These are phyloP conservation scores for Schizopygopsis pylzovi DNA, from an alignment of 2,797 vertebrate species.

Conservation along the genomic window DNA sequence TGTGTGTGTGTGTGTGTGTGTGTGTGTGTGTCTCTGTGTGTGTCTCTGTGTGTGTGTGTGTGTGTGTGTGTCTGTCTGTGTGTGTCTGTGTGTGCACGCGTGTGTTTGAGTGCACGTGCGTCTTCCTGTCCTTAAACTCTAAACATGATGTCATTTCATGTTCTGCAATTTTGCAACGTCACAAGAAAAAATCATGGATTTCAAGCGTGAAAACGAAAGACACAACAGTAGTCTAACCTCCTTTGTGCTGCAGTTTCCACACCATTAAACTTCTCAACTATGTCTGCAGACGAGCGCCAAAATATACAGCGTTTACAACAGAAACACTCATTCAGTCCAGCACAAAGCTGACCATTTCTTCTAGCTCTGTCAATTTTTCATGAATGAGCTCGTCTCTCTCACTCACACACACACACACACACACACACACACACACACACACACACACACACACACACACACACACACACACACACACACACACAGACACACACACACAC, in stretches of 20 bases:
- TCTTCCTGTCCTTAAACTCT: not conserved
- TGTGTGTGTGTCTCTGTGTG: too few species aligned
- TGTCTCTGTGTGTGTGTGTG: too few species aligned
- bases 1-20: too few species aligned
- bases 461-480: not conserved
- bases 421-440: not conserved
- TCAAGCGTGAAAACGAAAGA: not conserved
- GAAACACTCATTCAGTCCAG: not conserved
- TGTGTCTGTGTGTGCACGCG: too few species aligned
- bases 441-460: not conserved
- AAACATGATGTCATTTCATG: not conserved
- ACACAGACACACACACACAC: not conserved
- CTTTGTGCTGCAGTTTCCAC: not conserved
- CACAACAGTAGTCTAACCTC: not conserved
- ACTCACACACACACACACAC: too few species aligned
- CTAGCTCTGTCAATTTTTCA: not conserved
- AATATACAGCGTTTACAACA: not conserved
- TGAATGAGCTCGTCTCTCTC: not conserved
- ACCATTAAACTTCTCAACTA: not conserved
- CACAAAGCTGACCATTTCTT: not conserved
- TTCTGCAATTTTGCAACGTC: not conserved
- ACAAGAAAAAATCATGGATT: constrained; percentile 3
- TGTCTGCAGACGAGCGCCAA: not conserved
- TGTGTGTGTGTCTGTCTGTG: too few species aligned
- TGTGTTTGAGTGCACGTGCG: not conserved